Evolutionary conservation across 2,113 vertebrate genomes (phyloP), one percentile per base, ranked within the genome.

Genomic region (Genyomyrus donnyi): DNA sequence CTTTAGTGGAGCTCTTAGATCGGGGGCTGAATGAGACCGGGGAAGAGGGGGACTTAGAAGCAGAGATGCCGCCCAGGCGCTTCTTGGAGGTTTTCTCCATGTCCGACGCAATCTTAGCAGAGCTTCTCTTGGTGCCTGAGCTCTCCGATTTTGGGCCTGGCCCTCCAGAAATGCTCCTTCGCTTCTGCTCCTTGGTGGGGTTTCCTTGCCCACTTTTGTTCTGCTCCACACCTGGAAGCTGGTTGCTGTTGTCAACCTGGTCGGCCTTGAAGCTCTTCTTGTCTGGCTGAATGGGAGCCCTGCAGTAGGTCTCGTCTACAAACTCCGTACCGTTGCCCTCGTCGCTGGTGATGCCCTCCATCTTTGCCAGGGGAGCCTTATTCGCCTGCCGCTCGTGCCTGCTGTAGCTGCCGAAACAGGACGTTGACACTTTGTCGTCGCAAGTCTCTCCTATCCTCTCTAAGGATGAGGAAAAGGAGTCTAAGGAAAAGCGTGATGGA

Each of bases 401-500:
- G 89, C 89, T 62, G 52, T 89, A 89, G 89, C 53, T 48, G 80
- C 98, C 98, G 0, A 99, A 99, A 93, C 98, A 99, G 1, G 97
- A 98, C 0, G 96, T 97, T 91, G 97, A 97, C 48, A 98, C 98
- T 90, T 97, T 98, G 94, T 98, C 98, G 5, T 98, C 97, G 0
- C 93, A 94, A 0, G 97, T 95, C 91, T 99, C 98, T 39, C 98
- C 98, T 0, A 99, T 99, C 93, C 97, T 95, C 94, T 99, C 97
- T 80, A 99, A 93, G 17, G 98, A 97, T 0, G 97, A 96, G n/a
- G 97, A 97, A 5, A 97, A 97, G 0, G 98, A 99, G 91, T 99
- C 98, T n/a, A 98, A 97, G 10, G 98, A 97, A 93, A 99, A 98
- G 2, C 97, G 97, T 0, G 98, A 99, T 0, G 98, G 98, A 0